Conservation (phyloP, 2,888 invertebrate species). For the Chaetogeoica ovagalla region DNA sequence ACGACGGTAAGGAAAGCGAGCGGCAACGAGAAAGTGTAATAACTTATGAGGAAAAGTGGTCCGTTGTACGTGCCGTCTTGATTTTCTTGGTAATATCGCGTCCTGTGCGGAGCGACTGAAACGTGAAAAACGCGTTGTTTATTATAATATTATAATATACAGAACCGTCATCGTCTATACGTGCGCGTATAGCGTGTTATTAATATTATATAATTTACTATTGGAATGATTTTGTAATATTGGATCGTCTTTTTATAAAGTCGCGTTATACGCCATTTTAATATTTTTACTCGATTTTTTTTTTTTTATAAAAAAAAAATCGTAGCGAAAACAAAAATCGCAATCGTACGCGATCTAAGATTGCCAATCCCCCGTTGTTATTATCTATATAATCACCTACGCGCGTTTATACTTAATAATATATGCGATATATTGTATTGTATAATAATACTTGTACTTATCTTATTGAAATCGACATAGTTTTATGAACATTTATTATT, state of each 20-base stretch:
- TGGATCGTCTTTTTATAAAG: background rate
- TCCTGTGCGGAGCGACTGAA: conserved; percentile 80
- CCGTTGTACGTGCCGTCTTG: conserved; percentile 88
- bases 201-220: no score
- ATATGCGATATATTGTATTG: background rate
- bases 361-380: background rate
- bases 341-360: no score
- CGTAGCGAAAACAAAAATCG: no score
- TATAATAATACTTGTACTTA: background rate
- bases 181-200: background rate
- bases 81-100: conserved; percentile 88
- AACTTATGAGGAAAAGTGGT: conserved; percentile 78
- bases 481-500: background rate
- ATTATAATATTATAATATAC: background rate
- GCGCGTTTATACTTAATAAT: background rate
- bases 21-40: conserved; percentile 79
- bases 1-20: conserved; percentile 77
- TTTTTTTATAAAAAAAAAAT: background rate
- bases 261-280: background rate
- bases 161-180: background rate
- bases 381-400: no score
- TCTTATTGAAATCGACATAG: background rate
- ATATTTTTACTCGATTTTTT: background rate
- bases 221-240: no score
- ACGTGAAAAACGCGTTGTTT: conserved; percentile 53